Percentiles rank a stretch among this genome's conserved stretches.
phyloP scores from a whole-genome alignment of 2,888 invertebrate species.

The Augiades crinisus region DNA sequence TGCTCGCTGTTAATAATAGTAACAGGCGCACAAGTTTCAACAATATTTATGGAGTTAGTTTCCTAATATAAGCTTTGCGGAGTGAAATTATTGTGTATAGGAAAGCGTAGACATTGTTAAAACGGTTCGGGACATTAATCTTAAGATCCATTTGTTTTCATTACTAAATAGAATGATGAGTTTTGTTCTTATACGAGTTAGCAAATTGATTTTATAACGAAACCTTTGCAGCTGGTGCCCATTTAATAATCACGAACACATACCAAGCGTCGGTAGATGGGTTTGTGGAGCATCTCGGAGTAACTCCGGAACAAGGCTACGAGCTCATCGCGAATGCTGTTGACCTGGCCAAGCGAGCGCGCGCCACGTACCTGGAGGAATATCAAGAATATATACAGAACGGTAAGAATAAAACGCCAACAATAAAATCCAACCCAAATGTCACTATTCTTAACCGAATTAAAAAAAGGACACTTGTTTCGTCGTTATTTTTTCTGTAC shows the following conservation, averaged over 20 bases:
- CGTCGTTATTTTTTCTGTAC: no score
- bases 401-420: conserved; percentile 47
- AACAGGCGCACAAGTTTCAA: conserved; percentile 52
- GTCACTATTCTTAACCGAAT: no score
- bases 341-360: conserved; percentile 86
- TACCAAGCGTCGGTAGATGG: conserved; percentile 93
- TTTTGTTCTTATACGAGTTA: conserved; percentile 31
- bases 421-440: no score
- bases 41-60: conserved; percentile 67
- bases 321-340: conserved; percentile 89
- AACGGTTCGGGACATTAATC: conserved; percentile 43
- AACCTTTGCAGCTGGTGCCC: conserved; percentile 87
- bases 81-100: conserved; percentile 46
- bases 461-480: no score
- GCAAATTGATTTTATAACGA: conserved; percentile 8
- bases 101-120: conserved; percentile 45
- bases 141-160: conserved; percentile 55
- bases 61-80: conserved; percentile 47
- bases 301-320: conserved; percentile 85
- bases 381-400: conserved; percentile 64
- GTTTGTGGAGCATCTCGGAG: conserved; percentile 86
- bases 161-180: conserved; percentile 50
- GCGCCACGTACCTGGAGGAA: conserved; percentile 82
- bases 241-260: conserved; percentile 93
- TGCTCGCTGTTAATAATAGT: conserved; percentile 57